These are phyloP conservation scores for Incurvaria masculella DNA, from an alignment of 2,888 invertebrate species.

Conservation along the genomic window DNA sequence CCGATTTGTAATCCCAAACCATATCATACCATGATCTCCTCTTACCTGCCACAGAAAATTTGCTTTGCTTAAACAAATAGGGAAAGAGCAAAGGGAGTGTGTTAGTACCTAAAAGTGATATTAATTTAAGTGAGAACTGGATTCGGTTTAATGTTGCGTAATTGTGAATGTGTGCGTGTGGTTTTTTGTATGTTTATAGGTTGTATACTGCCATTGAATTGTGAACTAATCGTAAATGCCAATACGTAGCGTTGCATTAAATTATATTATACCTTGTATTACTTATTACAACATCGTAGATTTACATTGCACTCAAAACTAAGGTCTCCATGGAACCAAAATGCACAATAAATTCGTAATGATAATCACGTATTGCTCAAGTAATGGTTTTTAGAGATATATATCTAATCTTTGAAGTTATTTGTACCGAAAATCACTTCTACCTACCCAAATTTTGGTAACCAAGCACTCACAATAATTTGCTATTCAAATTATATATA, in stretches of 20 bases:
- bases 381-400: too few relatives aligned
- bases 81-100: too few relatives aligned
- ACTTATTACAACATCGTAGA: background rate
- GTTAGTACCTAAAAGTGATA: constrained; percentile 49
- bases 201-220: constrained; percentile 26
- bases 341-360: background rate
- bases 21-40: too few relatives aligned
- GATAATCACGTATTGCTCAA: background rate
- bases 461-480: too few relatives aligned
- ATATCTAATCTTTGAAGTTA: too few relatives aligned
- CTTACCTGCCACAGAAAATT: too few relatives aligned
- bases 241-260: background rate
- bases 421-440: too few relatives aligned
- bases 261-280: background rate
- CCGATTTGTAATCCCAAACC: too few relatives aligned
- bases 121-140: constrained; percentile 48
- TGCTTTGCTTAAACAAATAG: too few relatives aligned
- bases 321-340: too few relatives aligned
- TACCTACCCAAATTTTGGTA: too few relatives aligned
- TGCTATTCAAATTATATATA: too few relatives aligned
- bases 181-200: constrained; percentile 21
- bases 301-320: background rate
- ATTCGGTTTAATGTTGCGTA: constrained; percentile 40
- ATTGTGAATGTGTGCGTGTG: constrained; percentile 22
- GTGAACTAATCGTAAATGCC: background rate